Evolutionary conservation across 2,888 invertebrate species (phyloP).

Genomic region (Ferdinandea cuprea): DNA sequence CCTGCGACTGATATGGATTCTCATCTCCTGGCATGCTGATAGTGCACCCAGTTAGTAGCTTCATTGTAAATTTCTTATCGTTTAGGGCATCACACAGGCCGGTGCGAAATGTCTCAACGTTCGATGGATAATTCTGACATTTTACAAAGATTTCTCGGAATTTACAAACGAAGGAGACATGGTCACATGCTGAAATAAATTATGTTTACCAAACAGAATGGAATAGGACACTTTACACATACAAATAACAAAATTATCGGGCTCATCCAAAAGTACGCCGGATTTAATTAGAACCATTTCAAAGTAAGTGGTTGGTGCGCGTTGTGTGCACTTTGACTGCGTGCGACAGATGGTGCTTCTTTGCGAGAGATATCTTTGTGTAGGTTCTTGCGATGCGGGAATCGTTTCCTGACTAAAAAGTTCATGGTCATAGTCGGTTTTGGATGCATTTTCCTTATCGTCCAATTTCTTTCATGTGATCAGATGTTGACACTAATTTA

Average conservation of each 20-base stretch:
- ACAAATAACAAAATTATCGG: slow-evolving; percentile 80
- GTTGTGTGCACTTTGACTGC: slow-evolving; percentile 78
- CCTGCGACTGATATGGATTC: slow-evolving; percentile 82
- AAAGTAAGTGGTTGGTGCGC: slow-evolving; percentile 81
- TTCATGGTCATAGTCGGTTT: slow-evolving; percentile 67
- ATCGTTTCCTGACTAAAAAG: slow-evolving; percentile 79
- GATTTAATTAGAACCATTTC: slow-evolving; percentile 80
- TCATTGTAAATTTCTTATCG: slow-evolving; percentile 77
- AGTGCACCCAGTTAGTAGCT: slow-evolving; percentile 80
- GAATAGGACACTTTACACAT: slow-evolving; percentile 11
- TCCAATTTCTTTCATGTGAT: slow-evolving; percentile 34
- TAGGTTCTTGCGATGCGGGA: slow-evolving; percentile 81
- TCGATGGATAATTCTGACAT: slow-evolving; percentile 84
- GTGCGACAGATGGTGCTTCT: slow-evolving; percentile 80
- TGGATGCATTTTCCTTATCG: slow-evolving; percentile 44
- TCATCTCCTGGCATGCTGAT: slow-evolving; percentile 79
- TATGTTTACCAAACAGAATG: no score
- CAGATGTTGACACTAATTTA: no score
- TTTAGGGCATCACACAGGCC: slow-evolving; percentile 83
- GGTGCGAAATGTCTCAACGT: slow-evolving; percentile 84
- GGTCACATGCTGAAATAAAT: slow-evolving; percentile 81
- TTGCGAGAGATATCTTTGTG: slow-evolving; percentile 82
- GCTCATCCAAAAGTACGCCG: slow-evolving; percentile 80
- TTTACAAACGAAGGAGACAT: slow-evolving; percentile 84
- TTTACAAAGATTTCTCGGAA: slow-evolving; percentile 83